A percentile compares a stretch with the other conserved stretches of the same genome.
These are phyloP conservation scores for Oeneis ivallda DNA, from an alignment of 2,888 invertebrate genomes.

Conservation along the genomic window DNA sequence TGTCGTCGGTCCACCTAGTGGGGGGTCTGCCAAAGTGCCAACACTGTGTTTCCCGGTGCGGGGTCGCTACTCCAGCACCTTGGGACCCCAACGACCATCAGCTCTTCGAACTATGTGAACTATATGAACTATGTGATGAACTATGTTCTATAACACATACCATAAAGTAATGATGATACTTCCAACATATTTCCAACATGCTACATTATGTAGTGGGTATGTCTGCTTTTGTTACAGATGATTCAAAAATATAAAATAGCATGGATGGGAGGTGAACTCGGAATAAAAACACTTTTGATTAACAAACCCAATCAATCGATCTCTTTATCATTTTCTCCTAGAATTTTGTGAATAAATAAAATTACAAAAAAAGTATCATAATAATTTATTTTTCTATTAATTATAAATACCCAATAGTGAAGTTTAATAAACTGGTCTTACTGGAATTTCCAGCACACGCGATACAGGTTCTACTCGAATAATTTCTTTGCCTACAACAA, in stretches of 20 bases:
- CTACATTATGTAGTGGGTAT: too few species aligned
- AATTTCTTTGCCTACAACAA: slow-evolving; percentile 6
- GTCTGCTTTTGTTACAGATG: slow-evolving; percentile 76
- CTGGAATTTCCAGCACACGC: slow-evolving; percentile 18
- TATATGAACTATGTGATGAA: too few species aligned
- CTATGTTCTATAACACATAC: too few species aligned
- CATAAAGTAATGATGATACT: not conserved
- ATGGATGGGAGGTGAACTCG: slow-evolving; percentile 85
- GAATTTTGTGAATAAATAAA: slow-evolving; percentile 28
- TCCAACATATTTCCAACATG: too few species aligned
- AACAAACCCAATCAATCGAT: slow-evolving; percentile 90
- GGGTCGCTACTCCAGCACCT: too few species aligned
- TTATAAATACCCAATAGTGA: not conserved
- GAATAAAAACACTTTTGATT: slow-evolving; percentile 86
- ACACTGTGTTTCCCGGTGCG: too few species aligned
- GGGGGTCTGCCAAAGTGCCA: too few species aligned
- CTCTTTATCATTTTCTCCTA: slow-evolving; percentile 53
- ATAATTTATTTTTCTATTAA: slow-evolving; percentile 14
- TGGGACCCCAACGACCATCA: too few species aligned
- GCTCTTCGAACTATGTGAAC: too few species aligned
- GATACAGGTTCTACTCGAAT: slow-evolving; percentile 8
- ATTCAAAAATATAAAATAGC: slow-evolving; percentile 82
- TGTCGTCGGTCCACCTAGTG: too few species aligned
- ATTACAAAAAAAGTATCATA: not conserved
- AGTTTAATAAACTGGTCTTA: slow-evolving; percentile 22